phyloP scores from a whole-genome alignment of 2,797 vertebrate genomes.

The Lycodopsis pacificus region DNA sequence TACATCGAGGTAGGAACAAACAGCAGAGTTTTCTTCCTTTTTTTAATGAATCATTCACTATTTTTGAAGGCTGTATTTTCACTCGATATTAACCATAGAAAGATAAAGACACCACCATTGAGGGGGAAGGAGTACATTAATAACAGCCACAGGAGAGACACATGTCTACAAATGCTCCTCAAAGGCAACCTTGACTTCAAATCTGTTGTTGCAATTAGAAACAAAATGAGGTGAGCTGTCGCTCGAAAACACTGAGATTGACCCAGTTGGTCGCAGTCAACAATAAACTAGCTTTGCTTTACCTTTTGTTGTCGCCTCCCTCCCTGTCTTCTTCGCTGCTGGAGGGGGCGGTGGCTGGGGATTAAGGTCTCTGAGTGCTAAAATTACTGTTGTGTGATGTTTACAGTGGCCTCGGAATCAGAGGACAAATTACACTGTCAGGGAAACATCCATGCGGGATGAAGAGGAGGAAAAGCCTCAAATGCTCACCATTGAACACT shows the following conservation, averaged over 20 bases:
- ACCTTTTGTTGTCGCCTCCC: constrained; percentile 67
- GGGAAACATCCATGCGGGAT: constrained; percentile 89
- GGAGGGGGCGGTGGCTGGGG: constrained; percentile 20
- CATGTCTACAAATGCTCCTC: constrained; percentile 38
- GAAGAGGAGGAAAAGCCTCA: constrained; percentile 92
- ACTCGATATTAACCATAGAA: not conserved
- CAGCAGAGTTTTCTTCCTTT: not conserved
- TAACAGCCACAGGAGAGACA: constrained; percentile 18
- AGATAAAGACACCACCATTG: not conserved
- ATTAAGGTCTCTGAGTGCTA: constrained; percentile 81
- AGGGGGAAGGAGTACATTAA: constrained; percentile 17
- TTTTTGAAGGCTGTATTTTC: constrained; percentile 10
- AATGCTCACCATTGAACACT: constrained; percentile 98
- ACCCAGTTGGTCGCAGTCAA: constrained; percentile 78
- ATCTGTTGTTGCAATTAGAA: constrained; percentile 71
- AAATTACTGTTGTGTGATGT: constrained; percentile 91
- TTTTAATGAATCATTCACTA: not conserved
- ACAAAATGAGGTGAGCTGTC: constrained; percentile 66
- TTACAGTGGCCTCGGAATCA: constrained; percentile 92
- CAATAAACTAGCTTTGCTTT: constrained; percentile 75
- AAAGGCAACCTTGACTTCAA: constrained; percentile 41
- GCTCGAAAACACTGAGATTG: constrained; percentile 75
- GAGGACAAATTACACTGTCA: constrained; percentile 96
- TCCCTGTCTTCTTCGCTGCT: constrained; percentile 79
- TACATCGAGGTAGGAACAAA: not conserved